Conservation (phyloP, 2,797 vertebrate species). For the Cryptoprocta ferox region DNA sequence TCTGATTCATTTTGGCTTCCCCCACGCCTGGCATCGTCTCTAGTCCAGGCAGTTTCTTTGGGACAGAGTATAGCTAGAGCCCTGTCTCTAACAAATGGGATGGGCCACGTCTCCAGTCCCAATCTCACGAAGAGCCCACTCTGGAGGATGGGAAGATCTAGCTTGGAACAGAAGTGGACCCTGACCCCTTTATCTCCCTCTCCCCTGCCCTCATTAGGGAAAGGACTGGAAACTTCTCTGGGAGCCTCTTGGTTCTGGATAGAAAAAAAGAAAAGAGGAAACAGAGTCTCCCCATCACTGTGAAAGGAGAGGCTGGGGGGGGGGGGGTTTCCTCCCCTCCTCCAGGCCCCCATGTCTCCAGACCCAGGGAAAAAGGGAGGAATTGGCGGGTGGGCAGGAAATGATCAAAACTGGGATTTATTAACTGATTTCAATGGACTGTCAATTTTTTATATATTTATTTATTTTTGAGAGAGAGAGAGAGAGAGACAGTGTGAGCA, state of each 20-base stretch:
- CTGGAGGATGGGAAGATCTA: neutral
- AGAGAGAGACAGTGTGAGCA: too few species aligned
- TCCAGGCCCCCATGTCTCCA: neutral
- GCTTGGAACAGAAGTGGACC: neutral
- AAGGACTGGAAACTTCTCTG: neutral
- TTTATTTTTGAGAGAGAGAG: too few species aligned
- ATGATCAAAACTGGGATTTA: neutral
- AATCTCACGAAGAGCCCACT: neutral
- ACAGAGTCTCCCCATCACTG: neutral
- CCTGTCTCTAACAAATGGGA: neutral
- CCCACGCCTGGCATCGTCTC: neutral
- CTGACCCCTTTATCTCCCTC: too few species aligned
- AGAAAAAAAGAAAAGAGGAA: neutral
- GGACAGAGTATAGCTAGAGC: neutral
- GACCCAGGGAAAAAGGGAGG: neutral
- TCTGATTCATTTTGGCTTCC: neutral
- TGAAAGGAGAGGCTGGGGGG: neutral
- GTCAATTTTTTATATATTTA: neutral
- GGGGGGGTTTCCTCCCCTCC: neutral
- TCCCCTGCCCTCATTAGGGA: neutral
- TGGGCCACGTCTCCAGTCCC: neutral
- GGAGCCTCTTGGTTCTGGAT: neutral
- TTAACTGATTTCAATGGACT: neutral
- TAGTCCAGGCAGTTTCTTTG: neutral
- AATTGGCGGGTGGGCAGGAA: neutral